Evolutionary conservation across 2,888 invertebrate genomes (phyloP).

Genomic region (Lymantria dispar): DNA sequence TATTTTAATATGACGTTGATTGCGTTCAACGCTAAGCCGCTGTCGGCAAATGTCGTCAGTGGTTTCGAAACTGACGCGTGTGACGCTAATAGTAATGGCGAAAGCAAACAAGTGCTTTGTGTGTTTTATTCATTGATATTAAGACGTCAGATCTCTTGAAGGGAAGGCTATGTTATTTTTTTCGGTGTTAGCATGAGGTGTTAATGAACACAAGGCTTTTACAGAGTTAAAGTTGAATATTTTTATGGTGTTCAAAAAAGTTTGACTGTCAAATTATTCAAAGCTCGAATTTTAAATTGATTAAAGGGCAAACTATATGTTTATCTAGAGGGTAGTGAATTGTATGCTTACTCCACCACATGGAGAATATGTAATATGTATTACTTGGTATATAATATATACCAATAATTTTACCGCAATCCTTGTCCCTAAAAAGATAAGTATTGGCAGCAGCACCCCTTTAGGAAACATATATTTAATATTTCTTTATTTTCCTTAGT

Average conservation of each 20-base stretch:
- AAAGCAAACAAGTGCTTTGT: constrained; percentile 49
- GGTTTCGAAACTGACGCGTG: constrained; percentile 51
- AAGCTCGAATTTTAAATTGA: too few relatives aligned
- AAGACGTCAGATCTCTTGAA: constrained; percentile 10
- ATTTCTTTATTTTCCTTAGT: too few relatives aligned
- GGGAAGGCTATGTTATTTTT: constrained; percentile 3
- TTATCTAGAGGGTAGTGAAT: too few relatives aligned
- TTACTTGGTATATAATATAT: too few relatives aligned
- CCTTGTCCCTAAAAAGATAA: too few relatives aligned
- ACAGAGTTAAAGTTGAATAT: constrained; percentile 2
- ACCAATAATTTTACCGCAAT: too few relatives aligned
- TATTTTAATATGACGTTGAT: constrained; percentile 29
- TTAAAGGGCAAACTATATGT: too few relatives aligned
- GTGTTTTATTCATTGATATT: constrained; percentile 40
- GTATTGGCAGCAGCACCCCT: too few relatives aligned
- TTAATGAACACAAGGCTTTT: constrained; percentile 4
- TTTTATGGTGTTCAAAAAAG: background rate
- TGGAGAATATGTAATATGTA: too few relatives aligned
- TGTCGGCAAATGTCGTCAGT: constrained; percentile 34
- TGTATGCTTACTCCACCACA: too few relatives aligned
- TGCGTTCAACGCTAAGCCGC: constrained; percentile 23
- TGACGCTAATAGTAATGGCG: constrained; percentile 47
- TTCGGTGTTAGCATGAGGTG: constrained; percentile 3
- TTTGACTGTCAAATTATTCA: background rate
- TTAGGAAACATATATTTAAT: too few relatives aligned